Conservation (phyloP, 2,113 vertebrate genomes). For the Notothenia coriiceps region DNA sequence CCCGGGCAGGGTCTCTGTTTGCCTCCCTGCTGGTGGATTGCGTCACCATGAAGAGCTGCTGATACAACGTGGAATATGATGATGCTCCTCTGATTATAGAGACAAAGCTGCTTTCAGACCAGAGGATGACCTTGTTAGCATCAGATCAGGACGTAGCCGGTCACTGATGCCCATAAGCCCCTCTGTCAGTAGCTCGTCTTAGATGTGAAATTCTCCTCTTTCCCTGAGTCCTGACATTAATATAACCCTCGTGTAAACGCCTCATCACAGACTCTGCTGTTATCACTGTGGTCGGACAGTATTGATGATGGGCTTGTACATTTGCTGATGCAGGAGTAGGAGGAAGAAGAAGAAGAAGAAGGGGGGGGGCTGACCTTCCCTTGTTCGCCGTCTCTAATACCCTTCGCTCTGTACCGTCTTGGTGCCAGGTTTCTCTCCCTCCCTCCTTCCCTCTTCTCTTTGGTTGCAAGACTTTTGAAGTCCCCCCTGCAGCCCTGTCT, state of each 20-base stretch:
- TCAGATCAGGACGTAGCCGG: conserved; percentile 47
- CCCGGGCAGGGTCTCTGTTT: not conserved
- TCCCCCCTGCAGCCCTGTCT: conserved; percentile 48
- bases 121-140: conserved; percentile 62
- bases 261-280: conserved; percentile 47
- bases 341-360: conserved; percentile 7
- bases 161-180: conserved; percentile 49
- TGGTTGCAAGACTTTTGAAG: conserved; percentile 61
- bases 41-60: conserved; percentile 37
- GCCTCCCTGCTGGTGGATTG: conserved; percentile 39
- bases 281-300: conserved; percentile 62
- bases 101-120: conserved; percentile 71
- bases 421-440: conserved; percentile 71
- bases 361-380: conserved; percentile 72
- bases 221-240: conserved; percentile 21
- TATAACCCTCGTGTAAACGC: conserved; percentile 33
- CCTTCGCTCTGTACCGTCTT: conserved; percentile 56
- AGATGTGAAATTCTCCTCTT: conserved; percentile 47
- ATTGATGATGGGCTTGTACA: conserved; percentile 58
- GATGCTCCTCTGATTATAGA: conserved; percentile 54
- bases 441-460: conserved; percentile 57
- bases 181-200: conserved; percentile 34
- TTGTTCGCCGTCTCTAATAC: conserved; percentile 66
- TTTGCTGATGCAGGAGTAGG: conserved; percentile 66
- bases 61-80: conserved; percentile 54